phyloP scores from a whole-genome alignment of 2,888 invertebrate genomes.

The Antheraea yamamai region DNA sequence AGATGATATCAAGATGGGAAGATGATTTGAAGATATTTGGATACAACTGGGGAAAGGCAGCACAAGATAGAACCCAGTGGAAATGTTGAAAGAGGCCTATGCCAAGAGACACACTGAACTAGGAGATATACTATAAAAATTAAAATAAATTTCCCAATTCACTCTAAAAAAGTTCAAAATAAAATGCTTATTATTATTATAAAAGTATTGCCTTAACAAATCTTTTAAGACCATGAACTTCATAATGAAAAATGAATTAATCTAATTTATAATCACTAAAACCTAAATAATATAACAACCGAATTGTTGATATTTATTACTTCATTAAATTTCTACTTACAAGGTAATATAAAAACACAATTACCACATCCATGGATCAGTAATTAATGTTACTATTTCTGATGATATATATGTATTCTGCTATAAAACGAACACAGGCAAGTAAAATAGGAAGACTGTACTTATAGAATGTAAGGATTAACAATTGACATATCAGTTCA shows the following conservation, averaged over 20 bases:
- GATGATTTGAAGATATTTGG: too few species aligned
- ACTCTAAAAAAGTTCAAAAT: too few species aligned
- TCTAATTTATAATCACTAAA: not conserved
- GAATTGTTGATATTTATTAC: not conserved
- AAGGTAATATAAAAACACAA: not conserved
- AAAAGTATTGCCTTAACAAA: too few species aligned
- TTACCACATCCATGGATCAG: not conserved
- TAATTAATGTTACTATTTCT: not conserved
- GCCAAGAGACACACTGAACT: too few species aligned
- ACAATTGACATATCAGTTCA: not conserved
- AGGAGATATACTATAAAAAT: too few species aligned
- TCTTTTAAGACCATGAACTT: not conserved
- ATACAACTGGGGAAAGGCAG: too few species aligned
- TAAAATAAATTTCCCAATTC: too few species aligned
- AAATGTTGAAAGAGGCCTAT: too few species aligned
- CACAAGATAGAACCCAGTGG: too few species aligned
- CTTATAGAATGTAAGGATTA: not conserved
- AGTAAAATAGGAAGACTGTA: not conserved
- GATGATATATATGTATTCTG: not conserved
- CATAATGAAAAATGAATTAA: not conserved
- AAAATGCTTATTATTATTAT: too few species aligned
- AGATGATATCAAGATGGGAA: too few species aligned
- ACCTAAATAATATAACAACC: not conserved
- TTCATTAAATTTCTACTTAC: not conserved
- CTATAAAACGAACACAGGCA: not conserved